A percentile compares a stretch with the other conserved stretches of the same genome.
These are phyloP conservation scores for Crossocerus cetratus DNA, from an alignment of 2,888 invertebrate genomes.

Conservation along the genomic window DNA sequence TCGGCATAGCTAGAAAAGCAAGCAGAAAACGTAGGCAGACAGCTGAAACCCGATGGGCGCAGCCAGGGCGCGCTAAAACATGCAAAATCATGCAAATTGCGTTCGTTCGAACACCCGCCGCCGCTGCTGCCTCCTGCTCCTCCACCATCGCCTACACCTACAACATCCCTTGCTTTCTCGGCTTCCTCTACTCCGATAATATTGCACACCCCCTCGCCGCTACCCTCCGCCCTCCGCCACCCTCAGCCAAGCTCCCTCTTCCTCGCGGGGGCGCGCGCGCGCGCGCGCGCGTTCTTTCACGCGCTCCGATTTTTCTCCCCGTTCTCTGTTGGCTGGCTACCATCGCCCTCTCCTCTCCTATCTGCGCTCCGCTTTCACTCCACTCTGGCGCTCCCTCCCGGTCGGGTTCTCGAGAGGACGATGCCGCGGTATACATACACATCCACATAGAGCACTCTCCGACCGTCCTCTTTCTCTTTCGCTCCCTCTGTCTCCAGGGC, in stretches of 20 bases:
- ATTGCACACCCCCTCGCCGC: slow-evolving; percentile 51
- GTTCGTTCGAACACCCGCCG: slow-evolving; percentile 71
- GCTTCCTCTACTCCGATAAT: not conserved
- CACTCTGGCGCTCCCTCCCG: slow-evolving; percentile 29
- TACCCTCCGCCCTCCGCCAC: slow-evolving; percentile 32
- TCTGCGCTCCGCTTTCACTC: slow-evolving; percentile 7
- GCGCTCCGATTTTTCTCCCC: slow-evolving; percentile 47
- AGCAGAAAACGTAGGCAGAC: slow-evolving; percentile 70
- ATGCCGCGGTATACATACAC: not conserved
- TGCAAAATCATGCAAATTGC: slow-evolving; percentile 76
- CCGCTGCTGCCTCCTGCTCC: slow-evolving; percentile 54
- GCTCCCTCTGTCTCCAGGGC: slow-evolving; percentile 25
- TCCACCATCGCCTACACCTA: slow-evolving; percentile 50
- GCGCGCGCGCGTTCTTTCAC: not conserved
- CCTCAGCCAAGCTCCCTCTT: no score
- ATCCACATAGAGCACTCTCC: not conserved
- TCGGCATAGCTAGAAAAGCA: slow-evolving; percentile 62
- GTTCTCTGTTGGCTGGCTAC: slow-evolving; percentile 4
- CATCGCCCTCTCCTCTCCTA: slow-evolving; percentile 14
- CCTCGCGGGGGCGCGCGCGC: no score
- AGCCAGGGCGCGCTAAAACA: slow-evolving; percentile 73
- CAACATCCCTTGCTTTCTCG: not conserved
- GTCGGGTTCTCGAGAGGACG: slow-evolving; percentile 6
- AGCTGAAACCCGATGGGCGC: slow-evolving; percentile 69
- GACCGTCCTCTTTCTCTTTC: slow-evolving; percentile 24